These are phyloP conservation scores for Campoletis sonorensis DNA, from an alignment of 1,140 invertebrate genomes.

Conservation along the genomic window DNA sequence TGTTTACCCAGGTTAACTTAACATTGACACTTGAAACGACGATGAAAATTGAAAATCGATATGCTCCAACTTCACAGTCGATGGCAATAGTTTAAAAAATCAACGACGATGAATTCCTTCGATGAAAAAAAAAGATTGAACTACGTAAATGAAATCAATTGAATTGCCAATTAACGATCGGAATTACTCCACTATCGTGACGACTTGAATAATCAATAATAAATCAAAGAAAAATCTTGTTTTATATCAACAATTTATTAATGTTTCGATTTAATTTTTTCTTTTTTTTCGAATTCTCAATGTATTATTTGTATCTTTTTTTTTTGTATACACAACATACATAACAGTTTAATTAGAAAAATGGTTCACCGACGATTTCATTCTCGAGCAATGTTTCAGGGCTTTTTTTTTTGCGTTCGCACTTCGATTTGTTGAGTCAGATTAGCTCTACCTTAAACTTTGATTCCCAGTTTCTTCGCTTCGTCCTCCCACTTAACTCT, in stretches of 20 bases:
- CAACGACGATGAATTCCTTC: too few relatives aligned
- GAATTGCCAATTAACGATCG: too few relatives aligned
- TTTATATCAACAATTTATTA: neutral
- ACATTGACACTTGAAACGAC: neutral
- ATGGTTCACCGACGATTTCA: neutral
- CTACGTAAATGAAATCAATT: too few relatives aligned
- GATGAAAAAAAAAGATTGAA: too few relatives aligned
- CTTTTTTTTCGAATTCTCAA: neutral
- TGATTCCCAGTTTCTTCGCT: slow-evolving; percentile 69
- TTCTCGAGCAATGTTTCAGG: neutral
- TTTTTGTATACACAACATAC: slow-evolving; percentile 28
- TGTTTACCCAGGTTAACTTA: neutral
- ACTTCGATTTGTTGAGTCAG: neutral
- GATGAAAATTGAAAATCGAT: neutral
- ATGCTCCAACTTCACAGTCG: too few relatives aligned
- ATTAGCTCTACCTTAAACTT: slow-evolving; percentile 51
- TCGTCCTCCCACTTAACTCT: slow-evolving; percentile 77
- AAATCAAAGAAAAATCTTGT: too few relatives aligned
- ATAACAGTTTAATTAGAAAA: neutral
- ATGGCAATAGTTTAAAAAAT: too few relatives aligned
- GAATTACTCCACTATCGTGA: too few relatives aligned
- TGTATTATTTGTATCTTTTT: neutral
- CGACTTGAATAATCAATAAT: too few relatives aligned
- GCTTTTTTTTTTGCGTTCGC: neutral
- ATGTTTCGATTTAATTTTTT: neutral